Evolutionary conservation across 2,797 vertebrate genomes (phyloP), one percentile per base, ranked within the genome.

Genomic region (Rhinella marina): DNA sequence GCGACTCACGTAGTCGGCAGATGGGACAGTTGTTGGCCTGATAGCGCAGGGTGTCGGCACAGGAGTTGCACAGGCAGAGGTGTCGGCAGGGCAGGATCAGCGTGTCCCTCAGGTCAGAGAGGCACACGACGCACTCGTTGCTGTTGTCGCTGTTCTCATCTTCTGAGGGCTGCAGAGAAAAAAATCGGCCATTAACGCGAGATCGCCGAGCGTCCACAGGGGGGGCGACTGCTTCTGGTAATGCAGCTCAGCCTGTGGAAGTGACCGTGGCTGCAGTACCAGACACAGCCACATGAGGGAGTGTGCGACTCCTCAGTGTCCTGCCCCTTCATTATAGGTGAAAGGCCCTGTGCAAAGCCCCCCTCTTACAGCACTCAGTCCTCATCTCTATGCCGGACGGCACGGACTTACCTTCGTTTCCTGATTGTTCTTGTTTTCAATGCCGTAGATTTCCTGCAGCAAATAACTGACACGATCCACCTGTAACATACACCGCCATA

Each of bases 341-440:
- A 12, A n/a, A n/a, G n/a, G n/a, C 41, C 41, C 41, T 41, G 41
- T 41, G 41, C 41, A 41, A 41, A 41, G 41, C 41, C 41, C 41
- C 7, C 41, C 41, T 41, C 7, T 41, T 41, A 41, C 4, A 41
- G 41, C 41, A 41, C 7, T 41, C 41, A 41, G 41, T 41, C 41
- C n/a, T 41, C 32, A 41, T 41, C 32, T 41, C 32, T 41, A 41
- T 41, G 32, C 3, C 32, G 3, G 0, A 1, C 13, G 62, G 8
- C 23, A 21, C 17, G n/a, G 23, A 8, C 5, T 82, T 88, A 99
- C 98, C 98, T 99, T 99, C 0, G 97, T 99, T 91, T 99, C 98
- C 92, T 99, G 98, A 94, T 98, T 99, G 95, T 98, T 99, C 92
- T 99, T 99, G 93, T 99, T 99, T 93, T 99, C 98, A 0, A 99